Base-by-base conservation (phyloP, 2,113 vertebrate species). In the Stercorarius parasiticus region DNA sequence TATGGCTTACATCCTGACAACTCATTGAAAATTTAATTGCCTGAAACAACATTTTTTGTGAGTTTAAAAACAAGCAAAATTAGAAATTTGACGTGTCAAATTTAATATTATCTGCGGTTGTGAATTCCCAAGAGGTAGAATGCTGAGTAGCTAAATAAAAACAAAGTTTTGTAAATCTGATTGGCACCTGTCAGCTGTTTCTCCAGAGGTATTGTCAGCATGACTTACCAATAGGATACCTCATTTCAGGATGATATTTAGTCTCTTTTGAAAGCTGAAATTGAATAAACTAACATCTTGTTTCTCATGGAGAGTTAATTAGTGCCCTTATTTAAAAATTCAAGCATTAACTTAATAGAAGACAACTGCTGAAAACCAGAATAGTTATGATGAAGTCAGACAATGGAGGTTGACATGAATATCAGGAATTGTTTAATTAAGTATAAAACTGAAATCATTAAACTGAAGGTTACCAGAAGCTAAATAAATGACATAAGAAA, bases 131-230 rank as follows among this genome's bases (percentile, higher is more conserved):
- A 74, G 67, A 72, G 70, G 66, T 0, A 64, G 18, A 80, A 42
- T 65, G 15, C 22, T 84, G 32, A 65, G 27, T 30, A 83, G 42
- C 32, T 49, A 96, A 94, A 95, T 49, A 95, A 90, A 97, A 96
- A 65, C 25, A 91, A 65, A 3, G 3, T 77, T 95, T 95, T 95
- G 23, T 18, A 53, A 80, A 59, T 79, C 64, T 97, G 91, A 97
- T 88, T 97, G 95, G 29, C 91, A 94, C 10, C 72, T 96, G 89
- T 93, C 86, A 96, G 45, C 71, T 91, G 8, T 88, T 64, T 97
- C 94, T 94, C 84, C 82, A 66, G 64, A 71, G 78, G 83, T 69
- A 90, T 53, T 59, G 1, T 71, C 81, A 95, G 53, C 27, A 84
- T 76, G 96, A 95, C 22, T 92, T 95, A 69, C 34, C 69, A 86